Evolutionary conservation across 1,140 invertebrate species (phyloP).

Genomic region (Oedothorax gibbosus): DNA sequence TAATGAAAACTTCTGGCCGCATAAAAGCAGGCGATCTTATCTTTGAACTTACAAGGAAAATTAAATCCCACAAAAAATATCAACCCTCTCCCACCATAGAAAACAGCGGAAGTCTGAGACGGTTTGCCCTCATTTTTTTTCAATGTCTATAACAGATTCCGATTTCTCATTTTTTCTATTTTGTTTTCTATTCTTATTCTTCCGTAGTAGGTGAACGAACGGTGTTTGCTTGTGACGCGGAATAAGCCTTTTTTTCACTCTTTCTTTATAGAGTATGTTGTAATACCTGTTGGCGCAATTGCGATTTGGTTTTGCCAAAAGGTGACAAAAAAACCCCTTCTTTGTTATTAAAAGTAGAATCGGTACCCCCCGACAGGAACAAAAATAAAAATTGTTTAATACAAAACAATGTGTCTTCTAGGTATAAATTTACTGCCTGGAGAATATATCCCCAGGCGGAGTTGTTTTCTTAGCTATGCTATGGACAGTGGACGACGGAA

Average conservation of each 20-base stretch:
- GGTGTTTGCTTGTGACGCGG: conserved; percentile 13
- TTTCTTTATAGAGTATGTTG: conserved; percentile 1
- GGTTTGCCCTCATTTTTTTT: conserved; percentile 42
- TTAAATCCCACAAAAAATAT: neutral
- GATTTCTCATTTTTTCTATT: conserved; percentile 23
- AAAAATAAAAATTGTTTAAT: no score
- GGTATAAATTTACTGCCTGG: no score
- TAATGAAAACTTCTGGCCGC: neutral
- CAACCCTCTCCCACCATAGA: conserved; percentile 38
- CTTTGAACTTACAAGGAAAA: conserved; percentile 25
- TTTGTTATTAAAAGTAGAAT: no score
- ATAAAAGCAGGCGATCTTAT: conserved; percentile 29
- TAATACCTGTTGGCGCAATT: neutral
- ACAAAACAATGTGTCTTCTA: no score
- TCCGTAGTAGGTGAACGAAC: conserved; percentile 57
- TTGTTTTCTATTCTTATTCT: conserved; percentile 39
- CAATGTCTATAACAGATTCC: conserved; percentile 54
- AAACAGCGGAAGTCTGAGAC: conserved; percentile 53
- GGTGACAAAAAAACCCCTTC: no score
- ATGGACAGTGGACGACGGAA: no score
- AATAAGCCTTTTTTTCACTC: neutral
- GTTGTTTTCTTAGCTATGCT: no score
- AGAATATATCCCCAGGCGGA: no score
- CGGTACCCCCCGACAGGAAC: no score
- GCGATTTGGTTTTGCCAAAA: no score